Base-by-base conservation (phyloP, 2,797 vertebrate species). In the Pogonophryne albipinna region DNA sequence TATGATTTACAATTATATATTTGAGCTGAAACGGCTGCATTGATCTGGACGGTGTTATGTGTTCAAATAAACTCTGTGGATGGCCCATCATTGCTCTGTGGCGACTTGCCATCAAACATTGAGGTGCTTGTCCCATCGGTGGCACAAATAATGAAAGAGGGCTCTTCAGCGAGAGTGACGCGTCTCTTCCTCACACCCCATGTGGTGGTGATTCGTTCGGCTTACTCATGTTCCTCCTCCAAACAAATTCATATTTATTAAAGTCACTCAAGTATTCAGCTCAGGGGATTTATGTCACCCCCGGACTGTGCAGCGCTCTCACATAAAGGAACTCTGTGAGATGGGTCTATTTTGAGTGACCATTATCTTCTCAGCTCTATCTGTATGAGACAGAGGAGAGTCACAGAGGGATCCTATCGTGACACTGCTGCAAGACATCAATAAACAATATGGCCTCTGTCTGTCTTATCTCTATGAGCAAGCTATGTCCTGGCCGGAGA, bases 201-300 rank as follows among this genome's bases (percentile, higher is more conserved):
- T 82, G 85, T 78, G 89, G 79, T 52, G 89, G 47, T 89, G 91
- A 92, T 85, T 88, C 78, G 34, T 79, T 85, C 66, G 20, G 84
- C 88, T 92, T 88, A 90, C 90, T 92, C 93, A 91, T 82, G 77
- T 88, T 89, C 85, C 89, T 84, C 85, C 80, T 71, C 83, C 88
- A 78, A 75, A 87, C 84, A 89, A 84, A 90, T 92, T 84, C 86
- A 91, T 92, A 91, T 93, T 91, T 90, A 90, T 88, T 76, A 86
- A 62, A 62, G 85, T 85, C 78, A 68, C 82, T 88, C 52, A 61
- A 78, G 83, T 45, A 65, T 89, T 90, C 76, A 45, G 83, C 87
- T 71, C 76, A 0, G 52, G 83, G 71, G 76, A 66, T 4, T 58
- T 61, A 38, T 78, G 83, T 78, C 85, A 60, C 73, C 76, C 76